Base-by-base conservation (phyloP, 2,888 invertebrate species). In the Pycnomerus fuliginosus region DNA sequence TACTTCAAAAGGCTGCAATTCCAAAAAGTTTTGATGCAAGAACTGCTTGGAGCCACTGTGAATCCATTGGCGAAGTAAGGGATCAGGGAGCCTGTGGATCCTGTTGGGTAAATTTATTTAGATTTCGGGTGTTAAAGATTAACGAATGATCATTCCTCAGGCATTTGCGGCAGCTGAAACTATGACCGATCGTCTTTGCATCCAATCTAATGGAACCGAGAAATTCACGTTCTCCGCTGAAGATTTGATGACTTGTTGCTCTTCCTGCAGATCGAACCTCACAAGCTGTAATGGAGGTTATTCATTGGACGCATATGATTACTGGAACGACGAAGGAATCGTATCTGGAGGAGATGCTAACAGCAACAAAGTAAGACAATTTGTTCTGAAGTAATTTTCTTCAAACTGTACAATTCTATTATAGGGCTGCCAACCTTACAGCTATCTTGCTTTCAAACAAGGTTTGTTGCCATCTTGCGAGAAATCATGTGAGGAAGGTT, bases 141-240 rank as follows among this genome's bases (percentile, higher is more conserved):
- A 20, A 8, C 8, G 4, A 20, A 4, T 20, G 8, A 20, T 5
- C 20, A 5, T 5, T 20, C 8, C 20, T 20, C 20, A 77, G 79
- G 90, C 90, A 2, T 88, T 90, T 67, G 90, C 87, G 17, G 88
- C 90, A 4, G 89, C 86, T 1, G 88, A 87, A 68, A 86, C 89
- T 1, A 90, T 90, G 84, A 85, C 87, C 3, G 90, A 91, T 70
- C 77, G 90, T 28, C 78, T 82, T 17, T 91, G 90, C 70, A 88
- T 88, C 54, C 83, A 83, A 61, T 84, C 85, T 0, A 77, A 82
- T 27, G 88, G 80, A 17, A 76, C 77, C 10, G 64, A 75, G 11
- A 77, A 85, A 65, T 81, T 84, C 61, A 84, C 85, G 59, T 80
- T 88, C 59, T 89, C 90, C 1, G 82, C 34, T 22, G 13, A 34